Conservation (phyloP, 2,888 invertebrate genomes). For the Cartodere bifasciata region DNA sequence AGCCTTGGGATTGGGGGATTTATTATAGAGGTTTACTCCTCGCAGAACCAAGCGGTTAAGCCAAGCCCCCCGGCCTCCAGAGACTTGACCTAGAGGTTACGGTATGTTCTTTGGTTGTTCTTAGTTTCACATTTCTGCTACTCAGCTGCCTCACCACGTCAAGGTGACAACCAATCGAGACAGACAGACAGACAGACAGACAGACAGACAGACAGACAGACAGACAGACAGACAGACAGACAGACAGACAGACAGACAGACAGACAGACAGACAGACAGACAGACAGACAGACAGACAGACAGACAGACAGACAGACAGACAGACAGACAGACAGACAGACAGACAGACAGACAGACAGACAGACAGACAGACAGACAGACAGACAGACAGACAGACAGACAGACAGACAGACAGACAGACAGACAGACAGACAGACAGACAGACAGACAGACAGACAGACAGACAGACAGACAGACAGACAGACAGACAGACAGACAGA, state of each 20-base stretch:
- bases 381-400: slow-evolving; percentile 5
- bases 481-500: neutral
- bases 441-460: slow-evolving; percentile 5
- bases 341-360: slow-evolving; percentile 5
- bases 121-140: no score
- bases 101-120: no score
- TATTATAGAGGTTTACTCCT: no score
- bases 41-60: no score
- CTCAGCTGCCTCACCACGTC: no score
- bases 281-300: slow-evolving; percentile 5
- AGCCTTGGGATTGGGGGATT: no score
- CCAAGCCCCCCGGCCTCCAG: no score
- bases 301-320: slow-evolving; percentile 5
- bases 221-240: slow-evolving; percentile 5
- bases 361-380: slow-evolving; percentile 5
- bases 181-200: slow-evolving; percentile 5
- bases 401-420: slow-evolving; percentile 5
- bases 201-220: slow-evolving; percentile 5
- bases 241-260: slow-evolving; percentile 5
- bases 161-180: no score
- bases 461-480: slow-evolving; percentile 4
- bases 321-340: slow-evolving; percentile 5
- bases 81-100: no score
- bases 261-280: slow-evolving; percentile 5
- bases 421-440: slow-evolving; percentile 5